Conservation (phyloP, 2,797 vertebrate species). For the Aldrovandia affinis region DNA sequence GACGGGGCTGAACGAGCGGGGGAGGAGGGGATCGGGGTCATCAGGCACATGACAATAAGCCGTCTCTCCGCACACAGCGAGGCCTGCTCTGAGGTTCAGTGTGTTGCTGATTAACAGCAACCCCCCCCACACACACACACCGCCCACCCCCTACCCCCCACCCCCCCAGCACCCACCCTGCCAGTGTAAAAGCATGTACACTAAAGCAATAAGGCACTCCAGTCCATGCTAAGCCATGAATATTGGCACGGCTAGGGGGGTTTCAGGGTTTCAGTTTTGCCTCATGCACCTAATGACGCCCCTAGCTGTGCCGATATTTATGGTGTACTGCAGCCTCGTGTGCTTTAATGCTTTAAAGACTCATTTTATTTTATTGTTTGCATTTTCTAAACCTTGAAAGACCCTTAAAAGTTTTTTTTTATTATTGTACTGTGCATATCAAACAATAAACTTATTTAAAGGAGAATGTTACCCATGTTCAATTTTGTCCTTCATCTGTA, state of each 20-base stretch:
- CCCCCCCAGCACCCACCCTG: not conserved
- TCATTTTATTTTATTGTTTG: not conserved
- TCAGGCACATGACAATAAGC: constrained; percentile 58
- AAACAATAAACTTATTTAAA: not conserved
- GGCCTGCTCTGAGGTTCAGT: constrained; percentile 38
- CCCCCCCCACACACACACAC: not conserved
- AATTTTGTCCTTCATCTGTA: not conserved
- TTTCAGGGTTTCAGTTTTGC: not conserved
- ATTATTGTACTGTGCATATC: not conserved
- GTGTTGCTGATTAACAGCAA: constrained; percentile 45
- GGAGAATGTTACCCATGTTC: not conserved
- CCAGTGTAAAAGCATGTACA: not conserved
- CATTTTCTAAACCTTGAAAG: not conserved
- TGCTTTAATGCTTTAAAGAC: not conserved
- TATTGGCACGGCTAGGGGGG: not conserved
- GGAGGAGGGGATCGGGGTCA: constrained; percentile 69
- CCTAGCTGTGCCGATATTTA: not conserved
- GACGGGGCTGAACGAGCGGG: constrained; percentile 69
- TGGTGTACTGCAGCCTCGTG: not conserved
- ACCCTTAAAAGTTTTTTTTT: not conserved
- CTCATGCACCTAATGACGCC: not conserved
- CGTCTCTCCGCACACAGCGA: constrained; percentile 42
- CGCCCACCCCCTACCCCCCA: not conserved
- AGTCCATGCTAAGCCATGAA: not conserved
- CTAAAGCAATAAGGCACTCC: not conserved